Evolutionary conservation across 2,888 invertebrate genomes (phyloP).

Genomic region (Zaprionus lineosus): DNA sequence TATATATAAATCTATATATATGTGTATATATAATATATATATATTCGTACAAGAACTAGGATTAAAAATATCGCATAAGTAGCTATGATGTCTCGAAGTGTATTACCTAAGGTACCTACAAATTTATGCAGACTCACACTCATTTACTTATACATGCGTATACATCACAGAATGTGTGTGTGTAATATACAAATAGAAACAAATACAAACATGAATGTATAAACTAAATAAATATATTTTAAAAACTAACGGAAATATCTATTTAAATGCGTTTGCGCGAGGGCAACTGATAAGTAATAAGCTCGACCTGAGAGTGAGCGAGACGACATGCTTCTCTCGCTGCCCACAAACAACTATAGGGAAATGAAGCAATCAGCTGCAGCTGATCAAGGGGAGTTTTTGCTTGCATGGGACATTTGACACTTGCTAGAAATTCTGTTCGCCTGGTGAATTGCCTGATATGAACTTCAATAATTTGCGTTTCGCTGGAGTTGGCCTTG

Average conservation of each 20-base stretch:
- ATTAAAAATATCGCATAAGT: slow-evolving; percentile 34
- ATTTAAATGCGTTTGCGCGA: too few species aligned
- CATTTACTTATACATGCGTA: slow-evolving; percentile 54
- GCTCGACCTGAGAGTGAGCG: too few species aligned
- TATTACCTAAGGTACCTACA: slow-evolving; percentile 78
- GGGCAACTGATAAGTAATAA: too few species aligned
- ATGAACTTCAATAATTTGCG: too few species aligned
- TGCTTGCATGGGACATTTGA: too few species aligned
- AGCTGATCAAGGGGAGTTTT: background rate
- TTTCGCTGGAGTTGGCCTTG: too few species aligned
- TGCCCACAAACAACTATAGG: too few species aligned
- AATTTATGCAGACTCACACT: slow-evolving; percentile 68
- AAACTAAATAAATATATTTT: slow-evolving; percentile 71
- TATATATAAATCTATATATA: too few species aligned
- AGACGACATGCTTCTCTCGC: too few species aligned
- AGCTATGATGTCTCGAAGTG: slow-evolving; percentile 63
- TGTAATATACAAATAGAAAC: slow-evolving; percentile 48
- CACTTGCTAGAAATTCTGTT: slow-evolving; percentile 2
- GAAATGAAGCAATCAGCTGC: too few species aligned
- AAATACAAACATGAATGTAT: slow-evolving; percentile 44
- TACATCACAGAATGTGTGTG: slow-evolving; percentile 54
- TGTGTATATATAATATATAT: too few species aligned
- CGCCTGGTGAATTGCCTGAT: too few species aligned
- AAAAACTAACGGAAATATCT: slow-evolving; percentile 45
- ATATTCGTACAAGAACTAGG: slow-evolving; percentile 40